Conservation (phyloP, 1,140 invertebrate genomes). For the Psilanteris sp. region DNA sequence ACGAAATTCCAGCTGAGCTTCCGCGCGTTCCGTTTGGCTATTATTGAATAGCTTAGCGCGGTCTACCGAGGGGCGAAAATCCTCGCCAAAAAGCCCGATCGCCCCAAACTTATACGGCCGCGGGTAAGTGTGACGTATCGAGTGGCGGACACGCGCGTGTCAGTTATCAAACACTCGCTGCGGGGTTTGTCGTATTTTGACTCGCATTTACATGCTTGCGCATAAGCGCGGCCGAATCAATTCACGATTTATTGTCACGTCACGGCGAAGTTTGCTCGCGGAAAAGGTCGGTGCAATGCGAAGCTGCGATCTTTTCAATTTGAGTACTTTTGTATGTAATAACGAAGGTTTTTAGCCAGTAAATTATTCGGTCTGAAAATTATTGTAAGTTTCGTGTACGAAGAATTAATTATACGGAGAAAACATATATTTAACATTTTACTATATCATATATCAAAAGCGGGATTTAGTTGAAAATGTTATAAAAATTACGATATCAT, state of each 20-base stretch:
- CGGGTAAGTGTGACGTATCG: conserved; percentile 74
- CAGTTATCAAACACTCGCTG: conserved; percentile 16
- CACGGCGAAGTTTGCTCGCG: too few species aligned
- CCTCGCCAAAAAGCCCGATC: conserved; percentile 38
- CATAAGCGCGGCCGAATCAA: conserved; percentile 14
- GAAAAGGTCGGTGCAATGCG: too few species aligned
- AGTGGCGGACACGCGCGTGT: conserved; percentile 49
- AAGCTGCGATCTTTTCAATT: too few species aligned
- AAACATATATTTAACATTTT: too few species aligned
- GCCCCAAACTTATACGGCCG: conserved; percentile 66
- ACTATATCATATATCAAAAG: too few species aligned
- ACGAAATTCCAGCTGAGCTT: conserved; percentile 65
- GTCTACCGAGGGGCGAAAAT: conserved; percentile 68
- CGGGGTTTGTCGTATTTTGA: conserved; percentile 31
- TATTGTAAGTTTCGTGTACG: too few species aligned
- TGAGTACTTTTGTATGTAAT: too few species aligned
- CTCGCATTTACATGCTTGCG: conserved; percentile 41
- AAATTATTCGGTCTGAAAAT: too few species aligned
- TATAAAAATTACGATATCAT: too few species aligned
- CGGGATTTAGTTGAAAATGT: too few species aligned
- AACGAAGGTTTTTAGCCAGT: too few species aligned
- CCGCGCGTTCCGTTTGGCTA: conserved; percentile 68
- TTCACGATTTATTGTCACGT: conserved; percentile 35
- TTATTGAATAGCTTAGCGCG: conserved; percentile 71
- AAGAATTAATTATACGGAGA: too few species aligned